Base-by-base conservation (phyloP, 2,888 invertebrate species). In the Galerucella calmariensis region DNA sequence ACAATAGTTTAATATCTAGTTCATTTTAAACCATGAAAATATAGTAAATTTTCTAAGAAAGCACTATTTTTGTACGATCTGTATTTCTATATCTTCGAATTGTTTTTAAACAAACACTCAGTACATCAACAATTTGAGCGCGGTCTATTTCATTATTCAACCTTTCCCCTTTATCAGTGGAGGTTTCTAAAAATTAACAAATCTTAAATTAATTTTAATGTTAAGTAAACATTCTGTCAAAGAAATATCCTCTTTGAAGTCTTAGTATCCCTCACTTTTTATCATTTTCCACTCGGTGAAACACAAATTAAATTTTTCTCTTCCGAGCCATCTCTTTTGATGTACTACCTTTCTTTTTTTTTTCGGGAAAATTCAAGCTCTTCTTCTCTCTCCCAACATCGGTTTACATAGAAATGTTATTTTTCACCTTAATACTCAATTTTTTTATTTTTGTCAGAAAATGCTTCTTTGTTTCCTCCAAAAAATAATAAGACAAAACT, bases 241-340 rank as follows among this genome's bases (percentile, higher is more conserved):
- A 67, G 41, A 51, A 56, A 67, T 41, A 56, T 16, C 24, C 56
- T 41, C 67, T 67, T 67, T 67, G 67, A 67, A 51, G 67, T 56
- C 48, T 56, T 9, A 10, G 27, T 59, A 59, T 59, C 27, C 10
- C 16, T 24, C 24, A 24, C 24, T 8, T 61, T 61, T 61, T 61
- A 10, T n/a, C 61, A 61, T 61, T 61, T 61, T 35, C 61, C 61
- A 61, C 58, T 59, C 58, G 58, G 27, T 59, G 58, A 27, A 61
- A 61, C 5, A 8, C 14, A 61, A 61, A 61, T 61, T 61, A 35
- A 35, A 61, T 61, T 61, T 61, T 61, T 35, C 61, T 61, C n/a
- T 61, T 35, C n/a, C 12, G 61, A 61, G 61, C 12, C 6, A n/a
- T 61, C 27, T 35, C 35, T 61, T 61, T 61, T 61, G 61, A 61